Percentiles rank a stretch among this genome's conserved stretches.
phyloP scores from a whole-genome alignment of 2,888 invertebrate species.

The Pandemis corylana region DNA sequence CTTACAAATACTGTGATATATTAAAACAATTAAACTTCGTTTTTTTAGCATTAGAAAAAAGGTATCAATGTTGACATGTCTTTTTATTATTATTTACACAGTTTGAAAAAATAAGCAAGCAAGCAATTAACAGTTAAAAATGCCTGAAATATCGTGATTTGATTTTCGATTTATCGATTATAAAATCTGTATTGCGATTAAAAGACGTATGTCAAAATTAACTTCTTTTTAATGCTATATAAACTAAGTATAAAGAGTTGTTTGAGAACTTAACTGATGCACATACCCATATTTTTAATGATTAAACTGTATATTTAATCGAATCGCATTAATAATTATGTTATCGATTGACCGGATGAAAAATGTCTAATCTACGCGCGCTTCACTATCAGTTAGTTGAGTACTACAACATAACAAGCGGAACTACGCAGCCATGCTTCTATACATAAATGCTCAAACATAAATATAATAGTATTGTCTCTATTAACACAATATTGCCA shows the following conservation, averaged over 20 bases:
- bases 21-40: no score
- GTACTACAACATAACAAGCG: not conserved
- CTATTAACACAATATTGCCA: not conserved
- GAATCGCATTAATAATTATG: not conserved
- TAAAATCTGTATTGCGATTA: no score
- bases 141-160: no score
- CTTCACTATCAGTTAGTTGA: slow-evolving; percentile 12
- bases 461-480: not conserved
- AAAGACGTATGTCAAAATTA: no score
- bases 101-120: no score
- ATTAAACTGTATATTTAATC: not conserved
- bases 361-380: slow-evolving; percentile 6
- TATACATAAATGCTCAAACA: not conserved
- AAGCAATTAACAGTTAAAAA: no score
- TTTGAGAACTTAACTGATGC: not conserved
- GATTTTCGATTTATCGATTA: no score
- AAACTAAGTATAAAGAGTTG: not conserved
- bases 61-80: no score
- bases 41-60: no score
- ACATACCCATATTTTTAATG: not conserved
- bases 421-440: not conserved
- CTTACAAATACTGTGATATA: no score
- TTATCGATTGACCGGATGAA: slow-evolving; percentile 22
- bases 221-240: no score
- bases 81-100: no score